Base-by-base conservation (phyloP, 2,888 invertebrate genomes). In the Callyntrura sp. region DNA sequence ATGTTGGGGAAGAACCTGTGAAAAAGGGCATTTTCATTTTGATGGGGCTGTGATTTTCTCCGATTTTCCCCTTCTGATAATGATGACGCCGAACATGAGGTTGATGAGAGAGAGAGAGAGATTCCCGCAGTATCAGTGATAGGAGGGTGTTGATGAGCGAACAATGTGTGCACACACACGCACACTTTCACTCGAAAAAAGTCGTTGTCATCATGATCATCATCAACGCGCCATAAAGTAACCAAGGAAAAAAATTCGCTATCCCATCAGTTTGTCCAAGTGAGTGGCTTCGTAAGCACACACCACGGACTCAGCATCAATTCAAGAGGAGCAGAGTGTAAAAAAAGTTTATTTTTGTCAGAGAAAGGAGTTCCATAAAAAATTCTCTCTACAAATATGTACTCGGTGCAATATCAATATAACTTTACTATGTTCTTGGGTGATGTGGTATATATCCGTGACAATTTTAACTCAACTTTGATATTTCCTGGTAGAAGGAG, bases 231-330 rank as follows among this genome's bases (percentile, higher is more conserved):
- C 20, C 17, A 70, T 9, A 70, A 17, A n/a, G 28, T n/a, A 28
- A 35, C 65, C 25, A 43, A 45, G 70, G 35, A n/a, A 70, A 35
- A 70, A 70, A 70, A 70, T 70, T 43, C 35, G 70, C 70, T 17
- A 70, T 28, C n/a, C 43, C 35, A 70, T 70, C 70, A 70, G 17
- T 70, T 70, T 70, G 43, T 70, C 70, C 43, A 35, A 70, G 45
- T 70, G 43, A 70, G 14, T 43, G 20, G 17, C 8, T 20, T 43
- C 45, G 65, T 11, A 20, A 35, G 65, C 23, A 28, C 28, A 17
- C 70, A 70, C 43, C n/a, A 70, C 43, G 43, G 70, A 68, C 35
- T 68, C 68, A 35, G 68, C 35, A 68, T 20, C 68, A 68, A n/a
- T 68, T 28, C 25, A 68, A 35, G 35, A 35, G 20, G n/a, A n/a